Conservation (phyloP, 2,888 invertebrate genomes). For the Nemotelus pantherinus region DNA sequence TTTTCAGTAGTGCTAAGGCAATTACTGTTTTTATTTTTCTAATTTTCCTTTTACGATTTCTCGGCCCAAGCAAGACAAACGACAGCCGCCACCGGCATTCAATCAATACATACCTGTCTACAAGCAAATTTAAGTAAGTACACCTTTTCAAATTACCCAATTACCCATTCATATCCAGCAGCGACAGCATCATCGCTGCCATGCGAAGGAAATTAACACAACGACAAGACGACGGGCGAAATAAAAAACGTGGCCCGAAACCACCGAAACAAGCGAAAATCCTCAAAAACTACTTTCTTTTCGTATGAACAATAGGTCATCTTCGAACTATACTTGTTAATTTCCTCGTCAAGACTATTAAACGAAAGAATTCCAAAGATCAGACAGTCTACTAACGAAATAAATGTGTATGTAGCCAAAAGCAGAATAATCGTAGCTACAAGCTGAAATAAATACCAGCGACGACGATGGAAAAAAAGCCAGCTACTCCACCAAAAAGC, state of each 20-base stretch:
- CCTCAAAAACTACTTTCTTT: constrained; percentile 37
- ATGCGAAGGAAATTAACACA: not conserved
- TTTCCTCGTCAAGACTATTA: constrained; percentile 17
- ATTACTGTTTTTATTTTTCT: constrained; percentile 10
- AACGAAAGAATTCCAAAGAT: not conserved
- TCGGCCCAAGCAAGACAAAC: not conserved
- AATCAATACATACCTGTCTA: constrained; percentile 4
- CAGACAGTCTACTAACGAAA: not conserved
- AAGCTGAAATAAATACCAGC: constrained; percentile 19
- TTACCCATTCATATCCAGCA: constrained; percentile 5
- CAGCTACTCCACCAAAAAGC: not conserved
- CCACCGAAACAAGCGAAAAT: constrained; percentile 8
- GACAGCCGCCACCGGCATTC: not conserved
- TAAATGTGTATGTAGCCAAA: not conserved
- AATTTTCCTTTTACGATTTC: constrained; percentile 5
- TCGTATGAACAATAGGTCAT: constrained; percentile 36
- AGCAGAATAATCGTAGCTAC: not conserved
- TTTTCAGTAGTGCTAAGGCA: no score
- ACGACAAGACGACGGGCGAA: not conserved
- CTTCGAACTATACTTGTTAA: constrained; percentile 16
- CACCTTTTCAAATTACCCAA: constrained; percentile 9
- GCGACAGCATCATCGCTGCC: not conserved
- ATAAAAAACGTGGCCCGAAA: constrained; percentile 3
- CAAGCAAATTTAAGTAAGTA: constrained; percentile 4
- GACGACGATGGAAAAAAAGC: not conserved